Conservation (phyloP, 2,888 invertebrate genomes). For the Parnassius mnemosyne region DNA sequence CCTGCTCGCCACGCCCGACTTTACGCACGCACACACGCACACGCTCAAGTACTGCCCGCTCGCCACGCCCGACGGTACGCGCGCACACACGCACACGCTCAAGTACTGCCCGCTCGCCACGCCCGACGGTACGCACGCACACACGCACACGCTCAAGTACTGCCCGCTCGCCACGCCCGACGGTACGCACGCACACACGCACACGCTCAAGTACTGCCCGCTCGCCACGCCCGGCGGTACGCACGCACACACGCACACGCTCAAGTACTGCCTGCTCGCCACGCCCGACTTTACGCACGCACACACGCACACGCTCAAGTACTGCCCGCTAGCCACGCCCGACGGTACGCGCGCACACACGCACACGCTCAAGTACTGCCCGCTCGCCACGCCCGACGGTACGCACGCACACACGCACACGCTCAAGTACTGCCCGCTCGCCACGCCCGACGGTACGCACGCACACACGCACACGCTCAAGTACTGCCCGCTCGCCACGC, state of each 20-base stretch:
- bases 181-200: too few species aligned
- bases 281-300: conserved; percentile 85
- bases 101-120: too few species aligned
- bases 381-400: neutral
- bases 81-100: too few species aligned
- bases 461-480: too few species aligned
- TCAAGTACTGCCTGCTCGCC: conserved; percentile 83
- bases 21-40: too few species aligned
- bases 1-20: conserved; percentile 70
- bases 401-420: too few species aligned
- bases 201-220: too few species aligned
- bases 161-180: neutral
- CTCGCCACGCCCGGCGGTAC: neutral
- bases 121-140: too few species aligned
- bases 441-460: too few species aligned
- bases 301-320: conserved; percentile 87
- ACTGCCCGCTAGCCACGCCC: conserved; percentile 82
- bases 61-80: neutral
- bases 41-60: neutral
- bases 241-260: conserved; percentile 2
- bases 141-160: neutral
- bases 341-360: conserved; percentile 24
- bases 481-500: neutral
- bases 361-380: neutral
- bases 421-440: too few species aligned